These are phyloP conservation scores for Falco berigora DNA, from an alignment of 2,797 vertebrate species.

Conservation along the genomic window DNA sequence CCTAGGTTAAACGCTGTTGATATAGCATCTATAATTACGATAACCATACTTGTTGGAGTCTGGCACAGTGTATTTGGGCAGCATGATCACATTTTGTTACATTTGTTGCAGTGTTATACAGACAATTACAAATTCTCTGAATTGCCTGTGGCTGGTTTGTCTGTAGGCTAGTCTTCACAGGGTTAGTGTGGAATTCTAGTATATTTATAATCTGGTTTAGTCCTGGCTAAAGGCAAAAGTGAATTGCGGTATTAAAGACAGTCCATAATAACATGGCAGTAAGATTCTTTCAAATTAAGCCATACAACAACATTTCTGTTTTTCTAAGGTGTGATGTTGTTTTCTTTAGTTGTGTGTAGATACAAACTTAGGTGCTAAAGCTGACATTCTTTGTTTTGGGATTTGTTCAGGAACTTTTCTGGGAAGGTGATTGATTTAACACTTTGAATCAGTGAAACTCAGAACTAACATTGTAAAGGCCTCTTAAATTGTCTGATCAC, in stretches of 20 bases:
- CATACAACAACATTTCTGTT: not conserved
- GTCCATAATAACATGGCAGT: not conserved
- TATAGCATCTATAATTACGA: not conserved
- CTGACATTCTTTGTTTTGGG: not conserved
- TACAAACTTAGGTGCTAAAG: not conserved
- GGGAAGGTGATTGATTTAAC: not conserved
- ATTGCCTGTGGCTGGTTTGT: not conserved
- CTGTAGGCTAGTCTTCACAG: not conserved
- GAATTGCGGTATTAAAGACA: not conserved
- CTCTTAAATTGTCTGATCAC: not conserved
- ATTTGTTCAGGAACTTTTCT: not conserved
- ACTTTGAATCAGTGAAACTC: not conserved
- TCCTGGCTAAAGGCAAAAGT: not conserved
- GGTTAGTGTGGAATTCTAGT: not conserved
- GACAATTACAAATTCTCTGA: not conserved
- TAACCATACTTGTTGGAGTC: not conserved
- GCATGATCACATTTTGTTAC: not conserved
- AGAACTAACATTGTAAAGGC: not conserved
- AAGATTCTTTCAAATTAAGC: not conserved
- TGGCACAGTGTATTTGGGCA: not conserved
- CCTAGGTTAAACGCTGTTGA: not conserved
- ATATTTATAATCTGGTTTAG: not conserved
- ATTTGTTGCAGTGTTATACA: not conserved
- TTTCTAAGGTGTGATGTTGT: not conserved
- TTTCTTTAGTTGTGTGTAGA: not conserved